Evolutionary conservation across 2,113 vertebrate species (phyloP).

Genomic region (Laticauda laticaudata): DNA sequence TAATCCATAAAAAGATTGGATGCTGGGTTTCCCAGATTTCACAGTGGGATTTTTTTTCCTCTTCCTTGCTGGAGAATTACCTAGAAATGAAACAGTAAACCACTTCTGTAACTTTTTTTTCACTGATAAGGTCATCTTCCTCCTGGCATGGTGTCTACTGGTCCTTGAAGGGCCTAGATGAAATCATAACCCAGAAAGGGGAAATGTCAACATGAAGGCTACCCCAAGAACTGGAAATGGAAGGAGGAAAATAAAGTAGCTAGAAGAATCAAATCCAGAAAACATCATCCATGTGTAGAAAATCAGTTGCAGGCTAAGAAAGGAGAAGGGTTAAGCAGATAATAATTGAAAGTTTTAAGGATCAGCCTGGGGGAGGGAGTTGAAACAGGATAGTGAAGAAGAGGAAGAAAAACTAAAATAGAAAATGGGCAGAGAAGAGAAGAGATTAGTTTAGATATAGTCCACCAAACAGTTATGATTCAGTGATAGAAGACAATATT

Average conservation of each 20-base stretch:
- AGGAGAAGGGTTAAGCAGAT: fast-evolving
- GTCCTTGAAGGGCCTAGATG: constrained; percentile 34
- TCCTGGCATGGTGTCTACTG: background rate
- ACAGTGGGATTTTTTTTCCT: no score
- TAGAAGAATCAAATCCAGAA: background rate
- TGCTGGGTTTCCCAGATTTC: background rate
- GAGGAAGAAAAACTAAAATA: background rate
- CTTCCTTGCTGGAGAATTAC: background rate
- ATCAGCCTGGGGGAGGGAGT: background rate
- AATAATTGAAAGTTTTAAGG: background rate
- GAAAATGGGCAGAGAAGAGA: background rate
- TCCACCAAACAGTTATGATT: background rate
- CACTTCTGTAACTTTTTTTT: background rate
- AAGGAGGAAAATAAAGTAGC: no score
- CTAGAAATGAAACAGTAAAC: background rate
- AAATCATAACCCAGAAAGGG: background rate
- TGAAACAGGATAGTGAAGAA: background rate
- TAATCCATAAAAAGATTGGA: background rate
- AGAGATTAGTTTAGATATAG: background rate
- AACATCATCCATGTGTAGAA: background rate
- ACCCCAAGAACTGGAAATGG: background rate
- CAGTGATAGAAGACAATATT: background rate
- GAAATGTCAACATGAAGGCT: background rate
- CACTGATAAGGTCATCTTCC: background rate
- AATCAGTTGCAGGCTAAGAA: background rate